These are phyloP conservation scores for Sebastolobus altivelis DNA, from an alignment of 2,797 vertebrate genomes.

Conservation along the genomic window DNA sequence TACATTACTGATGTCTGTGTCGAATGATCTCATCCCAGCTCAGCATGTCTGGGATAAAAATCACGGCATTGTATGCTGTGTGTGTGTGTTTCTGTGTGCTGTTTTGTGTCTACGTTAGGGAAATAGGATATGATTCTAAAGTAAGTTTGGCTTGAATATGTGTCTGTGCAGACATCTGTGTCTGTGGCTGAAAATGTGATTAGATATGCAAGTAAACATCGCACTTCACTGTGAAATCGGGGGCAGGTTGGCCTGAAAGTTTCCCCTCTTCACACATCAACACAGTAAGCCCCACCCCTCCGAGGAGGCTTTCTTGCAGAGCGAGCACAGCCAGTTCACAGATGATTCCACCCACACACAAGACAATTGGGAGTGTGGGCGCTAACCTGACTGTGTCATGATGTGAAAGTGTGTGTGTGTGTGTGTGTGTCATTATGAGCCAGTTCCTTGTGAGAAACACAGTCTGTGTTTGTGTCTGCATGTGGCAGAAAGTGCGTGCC, in stretches of 20 bases:
- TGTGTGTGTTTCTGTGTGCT: slow-evolving; percentile 1
- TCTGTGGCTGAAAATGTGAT: not conserved
- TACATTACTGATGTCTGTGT: slow-evolving; percentile 51
- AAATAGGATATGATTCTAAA: slow-evolving; percentile 1
- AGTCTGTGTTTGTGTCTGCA: slow-evolving; percentile 34
- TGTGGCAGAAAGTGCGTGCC: slow-evolving; percentile 44
- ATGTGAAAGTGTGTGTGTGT: slow-evolving; percentile 50
- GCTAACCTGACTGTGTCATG: slow-evolving; percentile 52
- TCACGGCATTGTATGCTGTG: not conserved
- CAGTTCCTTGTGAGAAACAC: slow-evolving; percentile 48
- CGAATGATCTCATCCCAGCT: slow-evolving; percentile 59
- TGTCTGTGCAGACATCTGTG: slow-evolving; percentile 3
- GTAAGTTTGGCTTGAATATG: not conserved
- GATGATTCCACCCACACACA: slow-evolving; percentile 66
- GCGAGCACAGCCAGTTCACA: slow-evolving; percentile 77
- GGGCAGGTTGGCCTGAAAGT: slow-evolving; percentile 16
- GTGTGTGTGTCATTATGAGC: slow-evolving; percentile 27
- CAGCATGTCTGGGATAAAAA: slow-evolving; percentile 56
- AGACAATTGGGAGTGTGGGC: slow-evolving; percentile 58
- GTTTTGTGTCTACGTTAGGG: slow-evolving; percentile 20
- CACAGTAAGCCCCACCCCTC: slow-evolving; percentile 46
- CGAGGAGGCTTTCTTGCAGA: slow-evolving; percentile 69
- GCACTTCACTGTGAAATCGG: slow-evolving; percentile 35
- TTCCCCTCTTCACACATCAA: slow-evolving; percentile 26
- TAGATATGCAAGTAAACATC: slow-evolving; percentile 26